These are phyloP conservation scores for Ceratoteleas bidentatus DNA, from an alignment of 1,140 invertebrate species.

Conservation along the genomic window DNA sequence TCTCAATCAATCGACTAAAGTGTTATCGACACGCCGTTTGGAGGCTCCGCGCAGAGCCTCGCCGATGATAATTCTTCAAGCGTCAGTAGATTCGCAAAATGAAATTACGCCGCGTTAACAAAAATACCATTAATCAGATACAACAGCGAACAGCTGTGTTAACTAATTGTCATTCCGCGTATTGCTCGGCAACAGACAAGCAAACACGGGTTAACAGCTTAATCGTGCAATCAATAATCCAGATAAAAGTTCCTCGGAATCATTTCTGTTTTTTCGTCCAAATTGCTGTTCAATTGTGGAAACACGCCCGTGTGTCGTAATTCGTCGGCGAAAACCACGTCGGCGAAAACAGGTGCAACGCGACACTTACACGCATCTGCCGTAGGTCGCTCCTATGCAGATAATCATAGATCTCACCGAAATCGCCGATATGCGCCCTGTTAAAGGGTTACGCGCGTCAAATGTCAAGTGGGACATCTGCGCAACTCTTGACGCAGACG, in stretches of 20 bases:
- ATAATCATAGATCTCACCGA: constrained; percentile 59
- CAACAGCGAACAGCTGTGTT: constrained; percentile 59
- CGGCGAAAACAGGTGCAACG: constrained; percentile 60
- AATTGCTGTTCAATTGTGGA: constrained; percentile 39
- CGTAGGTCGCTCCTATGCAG: constrained; percentile 48
- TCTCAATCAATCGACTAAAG: not conserved
- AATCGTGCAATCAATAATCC: constrained; percentile 62
- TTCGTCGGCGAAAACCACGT: constrained; percentile 22
- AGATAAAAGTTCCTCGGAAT: constrained; percentile 55
- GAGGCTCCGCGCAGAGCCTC: too few species aligned
- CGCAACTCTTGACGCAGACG: constrained; percentile 14
- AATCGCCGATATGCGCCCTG: constrained; percentile 44
- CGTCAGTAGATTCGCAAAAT: constrained; percentile 50
- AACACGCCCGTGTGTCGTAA: constrained; percentile 34
- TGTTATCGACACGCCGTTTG: not conserved
- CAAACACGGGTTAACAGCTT: constrained; percentile 60
- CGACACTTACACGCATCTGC: constrained; percentile 64
- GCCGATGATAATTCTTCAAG: constrained; percentile 46
- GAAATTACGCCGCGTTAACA: constrained; percentile 37
- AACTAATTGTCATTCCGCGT: constrained; percentile 61
- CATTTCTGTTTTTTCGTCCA: constrained; percentile 32
- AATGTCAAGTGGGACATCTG: constrained; percentile 43
- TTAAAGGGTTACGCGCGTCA: constrained; percentile 50
- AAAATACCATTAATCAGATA: constrained; percentile 57
- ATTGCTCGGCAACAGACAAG: constrained; percentile 55